Percentiles rank a stretch among this genome's conserved stretches.
Evolutionary conservation across 2,888 invertebrate species (phyloP).

Genomic region (Nymphalis polychloros): DNA sequence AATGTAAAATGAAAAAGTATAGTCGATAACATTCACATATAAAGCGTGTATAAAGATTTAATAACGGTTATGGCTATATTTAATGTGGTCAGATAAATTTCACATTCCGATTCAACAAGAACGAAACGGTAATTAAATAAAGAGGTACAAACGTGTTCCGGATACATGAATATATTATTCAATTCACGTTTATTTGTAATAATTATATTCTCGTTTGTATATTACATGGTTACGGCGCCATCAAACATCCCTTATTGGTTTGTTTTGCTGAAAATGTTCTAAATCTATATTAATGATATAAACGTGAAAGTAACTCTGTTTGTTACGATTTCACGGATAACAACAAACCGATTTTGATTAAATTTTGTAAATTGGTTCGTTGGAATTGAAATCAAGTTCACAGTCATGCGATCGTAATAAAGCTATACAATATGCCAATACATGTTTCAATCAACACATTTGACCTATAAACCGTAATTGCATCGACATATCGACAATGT

Average conservation of each 20-base stretch:
- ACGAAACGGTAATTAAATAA: conserved; percentile 17
- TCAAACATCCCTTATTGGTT: conserved; percentile 31
- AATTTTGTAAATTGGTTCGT: too few relatives aligned
- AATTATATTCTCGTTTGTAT: conserved; percentile 30
- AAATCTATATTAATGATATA: neutral
- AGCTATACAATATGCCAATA: too few relatives aligned
- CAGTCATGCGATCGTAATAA: too few relatives aligned
- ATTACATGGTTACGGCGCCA: conserved; percentile 30
- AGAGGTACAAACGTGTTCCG: conserved; percentile 13
- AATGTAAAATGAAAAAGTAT: neutral
- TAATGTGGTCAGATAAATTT: conserved; percentile 8
- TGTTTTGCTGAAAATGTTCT: conserved; percentile 26
- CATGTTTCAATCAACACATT: too few relatives aligned
- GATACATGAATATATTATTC: conserved; percentile 21
- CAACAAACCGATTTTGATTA: too few relatives aligned
- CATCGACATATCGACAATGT: too few relatives aligned
- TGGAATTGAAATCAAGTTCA: too few relatives aligned
- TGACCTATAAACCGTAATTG: too few relatives aligned
- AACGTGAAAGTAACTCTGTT: too few relatives aligned
- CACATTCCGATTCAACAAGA: conserved; percentile 11
- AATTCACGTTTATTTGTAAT: conserved; percentile 22
- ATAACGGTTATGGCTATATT: conserved; percentile 1
- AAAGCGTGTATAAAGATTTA: neutral
- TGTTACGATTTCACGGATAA: too few relatives aligned
- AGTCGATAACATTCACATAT: neutral